These are phyloP conservation scores for Aramus guarauna DNA, from an alignment of 2,113 vertebrate genomes.

Conservation along the genomic window DNA sequence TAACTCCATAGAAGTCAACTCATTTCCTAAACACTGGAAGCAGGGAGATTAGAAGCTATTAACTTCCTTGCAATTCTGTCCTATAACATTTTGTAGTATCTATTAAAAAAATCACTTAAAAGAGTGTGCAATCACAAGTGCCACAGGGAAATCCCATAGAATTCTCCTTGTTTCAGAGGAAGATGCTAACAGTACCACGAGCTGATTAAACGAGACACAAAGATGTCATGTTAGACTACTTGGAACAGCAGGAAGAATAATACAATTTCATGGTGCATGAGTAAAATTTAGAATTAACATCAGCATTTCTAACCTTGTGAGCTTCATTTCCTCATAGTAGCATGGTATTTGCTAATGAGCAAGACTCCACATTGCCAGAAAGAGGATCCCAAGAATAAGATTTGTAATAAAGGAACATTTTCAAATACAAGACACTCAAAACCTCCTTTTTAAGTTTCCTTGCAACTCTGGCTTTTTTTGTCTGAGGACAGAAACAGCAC, in stretches of 20 bases:
- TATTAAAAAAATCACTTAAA: background rate
- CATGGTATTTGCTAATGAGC: background rate
- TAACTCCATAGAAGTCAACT: background rate
- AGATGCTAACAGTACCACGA: background rate
- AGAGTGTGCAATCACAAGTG: background rate
- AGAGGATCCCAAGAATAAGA: background rate
- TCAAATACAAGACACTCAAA: background rate
- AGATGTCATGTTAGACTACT: background rate
- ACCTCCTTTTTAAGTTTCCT: background rate
- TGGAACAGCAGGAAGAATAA: background rate
- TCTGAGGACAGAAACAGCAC: background rate
- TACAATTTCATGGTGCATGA: background rate
- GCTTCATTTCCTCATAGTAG: background rate
- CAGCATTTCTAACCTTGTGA: background rate
- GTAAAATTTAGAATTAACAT: background rate
- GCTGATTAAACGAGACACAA: background rate
- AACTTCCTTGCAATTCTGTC: background rate
- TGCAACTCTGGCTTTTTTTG: background rate
- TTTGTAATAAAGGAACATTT: background rate
- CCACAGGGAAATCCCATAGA: background rate
- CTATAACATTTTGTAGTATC: background rate
- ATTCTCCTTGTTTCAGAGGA: background rate
- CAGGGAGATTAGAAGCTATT: background rate
- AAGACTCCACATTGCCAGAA: background rate
- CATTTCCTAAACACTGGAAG: background rate